Conservation (phyloP, 2,888 invertebrate species). For the Thalpophila matura region DNA sequence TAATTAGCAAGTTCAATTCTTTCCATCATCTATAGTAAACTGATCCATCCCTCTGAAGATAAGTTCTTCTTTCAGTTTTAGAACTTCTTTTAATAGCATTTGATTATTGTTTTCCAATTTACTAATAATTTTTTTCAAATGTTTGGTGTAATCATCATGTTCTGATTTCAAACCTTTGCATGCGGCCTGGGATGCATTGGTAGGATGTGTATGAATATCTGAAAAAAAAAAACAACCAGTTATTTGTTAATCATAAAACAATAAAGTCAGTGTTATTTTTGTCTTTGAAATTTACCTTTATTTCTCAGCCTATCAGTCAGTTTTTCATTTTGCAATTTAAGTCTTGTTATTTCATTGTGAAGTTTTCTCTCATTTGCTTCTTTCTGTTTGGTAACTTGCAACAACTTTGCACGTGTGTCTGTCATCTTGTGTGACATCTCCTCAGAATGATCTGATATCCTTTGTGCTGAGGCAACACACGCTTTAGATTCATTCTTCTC, state of each 20-base stretch:
- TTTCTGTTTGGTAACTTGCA: constrained; percentile 81
- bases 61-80: constrained; percentile 76
- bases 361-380: constrained; percentile 78
- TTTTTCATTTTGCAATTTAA: constrained; percentile 83
- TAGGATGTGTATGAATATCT: constrained; percentile 58
- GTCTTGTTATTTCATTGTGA: constrained; percentile 80
- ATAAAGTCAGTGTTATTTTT: neutral
- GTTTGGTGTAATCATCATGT: constrained; percentile 54
- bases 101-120: constrained; percentile 63
- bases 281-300: constrained; percentile 72
- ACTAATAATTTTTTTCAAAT: constrained; percentile 57
- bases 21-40: constrained; percentile 56
- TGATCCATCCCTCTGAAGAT: constrained; percentile 69
- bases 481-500: constrained; percentile 85
- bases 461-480: constrained; percentile 85
- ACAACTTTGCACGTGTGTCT: constrained; percentile 76
- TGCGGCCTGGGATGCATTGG: constrained; percentile 47
- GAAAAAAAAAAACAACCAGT: constrained; percentile 7
- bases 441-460: constrained; percentile 83
- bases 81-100: constrained; percentile 59
- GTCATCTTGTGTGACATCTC: constrained; percentile 76
- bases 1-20: constrained; percentile 29
- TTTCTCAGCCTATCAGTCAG: constrained; percentile 78
- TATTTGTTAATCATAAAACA: neutral
- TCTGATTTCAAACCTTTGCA: constrained; percentile 58